Base-by-base conservation (phyloP, 2,888 invertebrate genomes). In the Cyaniris semiargus region DNA sequence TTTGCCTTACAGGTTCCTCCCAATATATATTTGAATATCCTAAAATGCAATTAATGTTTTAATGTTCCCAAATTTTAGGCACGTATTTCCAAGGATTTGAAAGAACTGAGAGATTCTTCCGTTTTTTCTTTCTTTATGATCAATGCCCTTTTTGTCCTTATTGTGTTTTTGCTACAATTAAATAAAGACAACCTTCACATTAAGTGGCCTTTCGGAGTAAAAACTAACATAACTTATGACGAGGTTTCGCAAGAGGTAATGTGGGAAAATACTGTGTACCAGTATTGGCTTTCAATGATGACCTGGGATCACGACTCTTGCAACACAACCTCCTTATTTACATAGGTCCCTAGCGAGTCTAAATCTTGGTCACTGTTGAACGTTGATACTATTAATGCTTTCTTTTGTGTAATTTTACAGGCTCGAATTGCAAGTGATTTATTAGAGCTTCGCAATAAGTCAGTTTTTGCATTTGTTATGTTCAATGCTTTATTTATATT, bases 401-500 rank as follows among this genome's bases (percentile, higher is more conserved):
- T 90, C 84, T 90, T 91, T 92, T 94, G 88, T 92, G 87, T 88
- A 88, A 87, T 90, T 92, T 95, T 95, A 93, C 96, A 98, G 97
- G 97, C 96, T 90, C 96, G 98, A 90, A 97, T 98, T 88, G 98
- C 98, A 87, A 95, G 95, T 87, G 98, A 98, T 94, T 95, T 99
- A 93, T 96, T 97, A 90, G 98, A 98, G 90, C 96, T 99, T 89
- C 96, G 99, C 89, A 99, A 99, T 96, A 98, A 98, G 94, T 98
- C 98, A 87, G 98, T 98, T 88, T 98, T 98, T 94, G 98, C 98
- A 90, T 99, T 99, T 96, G 97, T 99, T 95, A 99, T 99, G 99
- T 97, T 99, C 96, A 99, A 99, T 96, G 98, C 99, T 93, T 96
- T 99, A 90, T 99, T 99, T 96, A 98, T 99, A 92, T 96, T 99